Evolutionary conservation across 2,113 vertebrate genomes (phyloP).

Genomic region (Xenopus borealis): DNA sequence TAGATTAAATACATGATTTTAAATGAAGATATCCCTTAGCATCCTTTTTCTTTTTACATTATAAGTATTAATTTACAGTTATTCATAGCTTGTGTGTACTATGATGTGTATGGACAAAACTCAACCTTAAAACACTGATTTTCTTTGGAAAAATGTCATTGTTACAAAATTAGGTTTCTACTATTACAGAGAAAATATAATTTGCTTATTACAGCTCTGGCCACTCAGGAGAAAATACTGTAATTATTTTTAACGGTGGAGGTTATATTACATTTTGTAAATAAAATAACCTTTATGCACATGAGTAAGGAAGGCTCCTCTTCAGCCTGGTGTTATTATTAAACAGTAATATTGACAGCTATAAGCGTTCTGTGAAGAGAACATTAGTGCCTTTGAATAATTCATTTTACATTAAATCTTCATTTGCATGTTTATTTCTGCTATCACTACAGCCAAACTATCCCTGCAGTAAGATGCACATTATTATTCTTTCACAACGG

Average conservation of each 20-base stretch:
- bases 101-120: no score
- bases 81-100: no score
- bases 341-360: constrained; percentile 2
- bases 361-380: neutral
- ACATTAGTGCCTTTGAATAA: constrained; percentile 2
- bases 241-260: neutral
- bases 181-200: no score
- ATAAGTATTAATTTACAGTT: no score
- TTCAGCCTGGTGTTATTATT: neutral
- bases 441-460: neutral
- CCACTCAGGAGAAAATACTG: neutral
- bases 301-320: neutral
- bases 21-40: no score
- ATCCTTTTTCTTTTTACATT: no score
- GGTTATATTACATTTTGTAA: constrained; percentile 1
- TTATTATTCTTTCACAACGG: neutral
- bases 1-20: no score
- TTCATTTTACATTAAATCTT: constrained; percentile 6
- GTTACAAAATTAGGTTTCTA: no score
- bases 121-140: no score
- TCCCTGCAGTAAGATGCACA: neutral
- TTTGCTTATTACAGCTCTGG: neutral
- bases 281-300: neutral
- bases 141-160: no score
- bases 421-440: constrained; percentile 2